Base-by-base conservation (phyloP, 2,113 vertebrate genomes). In the Rhinolophus sinicus region DNA sequence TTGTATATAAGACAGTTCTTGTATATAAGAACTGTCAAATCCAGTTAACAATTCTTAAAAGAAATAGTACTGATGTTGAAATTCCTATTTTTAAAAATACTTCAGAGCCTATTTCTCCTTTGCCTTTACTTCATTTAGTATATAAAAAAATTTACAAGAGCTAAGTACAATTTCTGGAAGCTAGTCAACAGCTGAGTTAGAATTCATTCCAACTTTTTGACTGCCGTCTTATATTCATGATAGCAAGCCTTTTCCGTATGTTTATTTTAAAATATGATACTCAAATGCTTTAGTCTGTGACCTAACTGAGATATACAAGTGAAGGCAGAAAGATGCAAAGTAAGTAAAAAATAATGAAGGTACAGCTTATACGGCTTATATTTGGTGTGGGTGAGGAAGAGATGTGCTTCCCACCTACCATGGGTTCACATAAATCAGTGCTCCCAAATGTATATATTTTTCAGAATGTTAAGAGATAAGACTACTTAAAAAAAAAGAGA, bases 11-110 rank as follows among this genome's bases (percentile, higher is more conserved):
- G n/a, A n/a, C n/a, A n/a, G n/a, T n/a, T n/a, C n/a, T 60, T 67
- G 2, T 56, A 60, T n/a, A 30, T 60, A 84, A 80, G 75, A 92
- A 30, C 5, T 52, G 44, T 30, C 44, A 77, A 77, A 90, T 92
- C 44, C 15, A 90, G 70, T 85, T 64, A 84, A 69, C 8, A 81
- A 44, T 54, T 80, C 3, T 90, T 80, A 40, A 90, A 94, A 89
- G 83, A 70, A 38, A 60, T 54, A 78, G 33, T 50, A 67, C 40
- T 65, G 60, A 87, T 44, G 35, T 54, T 77, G 10, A 90, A 16
- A 69, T 88, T 95, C 93, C 50, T 62, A 33, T 62, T 92, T 73
- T 88, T 28, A 40, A 92, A 89, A 85, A 65, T 60, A 58, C 1
- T 94, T 94, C 26, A 85, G 52, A 77, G 28, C 5, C 50, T 67